These are phyloP conservation scores for Stylophora pistillata DNA, from an alignment of 64 coral and sea anemone species.

Conservation along the genomic window DNA sequence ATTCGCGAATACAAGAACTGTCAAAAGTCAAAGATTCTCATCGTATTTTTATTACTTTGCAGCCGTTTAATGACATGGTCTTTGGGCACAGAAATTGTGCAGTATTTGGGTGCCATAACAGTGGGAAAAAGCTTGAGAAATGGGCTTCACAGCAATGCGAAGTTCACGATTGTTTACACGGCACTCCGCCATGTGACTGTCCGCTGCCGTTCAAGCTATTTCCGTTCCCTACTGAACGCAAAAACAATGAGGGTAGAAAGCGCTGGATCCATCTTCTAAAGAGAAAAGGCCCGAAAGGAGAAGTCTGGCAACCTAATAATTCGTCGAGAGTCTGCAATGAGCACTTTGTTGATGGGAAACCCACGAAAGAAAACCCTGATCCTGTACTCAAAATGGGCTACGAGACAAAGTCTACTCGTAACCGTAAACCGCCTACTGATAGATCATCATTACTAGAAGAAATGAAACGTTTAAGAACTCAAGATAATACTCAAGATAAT, in stretches of 20 bases:
- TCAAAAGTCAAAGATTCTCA: slow-evolving; percentile 29
- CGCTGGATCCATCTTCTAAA: slow-evolving; percentile 55
- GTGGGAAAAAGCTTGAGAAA: slow-evolving; percentile 62
- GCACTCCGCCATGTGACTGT: slow-evolving; percentile 60
- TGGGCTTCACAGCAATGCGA: slow-evolving; percentile 61
- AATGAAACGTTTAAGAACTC: slow-evolving; percentile 36
- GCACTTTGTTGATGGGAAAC: slow-evolving; percentile 57
- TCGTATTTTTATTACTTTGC: slow-evolving; percentile 64
- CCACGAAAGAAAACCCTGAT: slow-evolving; percentile 65
- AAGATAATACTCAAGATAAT: no score
- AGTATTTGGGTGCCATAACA: slow-evolving; percentile 62
- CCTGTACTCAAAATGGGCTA: slow-evolving; percentile 62
- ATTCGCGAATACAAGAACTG: slow-evolving; percentile 26
- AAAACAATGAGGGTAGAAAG: slow-evolving; percentile 39
- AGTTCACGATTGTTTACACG: slow-evolving; percentile 49
- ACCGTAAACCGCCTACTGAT: slow-evolving; percentile 55
- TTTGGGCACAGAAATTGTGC: slow-evolving; percentile 70
- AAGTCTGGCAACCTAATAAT: slow-evolving; percentile 62
- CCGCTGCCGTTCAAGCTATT: slow-evolving; percentile 72
- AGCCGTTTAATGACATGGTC: slow-evolving; percentile 65
- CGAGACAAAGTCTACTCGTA: slow-evolving; percentile 21
- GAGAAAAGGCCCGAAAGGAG: slow-evolving; percentile 61
- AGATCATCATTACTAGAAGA: slow-evolving; percentile 39
- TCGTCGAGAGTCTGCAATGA: slow-evolving; percentile 67
- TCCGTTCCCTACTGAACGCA: slow-evolving; percentile 14